Percentiles rank a stretch among this genome's conserved stretches.
phyloP scores from a whole-genome alignment of 64 coral and sea anemone genomes.

The Porites australiensis region DNA sequence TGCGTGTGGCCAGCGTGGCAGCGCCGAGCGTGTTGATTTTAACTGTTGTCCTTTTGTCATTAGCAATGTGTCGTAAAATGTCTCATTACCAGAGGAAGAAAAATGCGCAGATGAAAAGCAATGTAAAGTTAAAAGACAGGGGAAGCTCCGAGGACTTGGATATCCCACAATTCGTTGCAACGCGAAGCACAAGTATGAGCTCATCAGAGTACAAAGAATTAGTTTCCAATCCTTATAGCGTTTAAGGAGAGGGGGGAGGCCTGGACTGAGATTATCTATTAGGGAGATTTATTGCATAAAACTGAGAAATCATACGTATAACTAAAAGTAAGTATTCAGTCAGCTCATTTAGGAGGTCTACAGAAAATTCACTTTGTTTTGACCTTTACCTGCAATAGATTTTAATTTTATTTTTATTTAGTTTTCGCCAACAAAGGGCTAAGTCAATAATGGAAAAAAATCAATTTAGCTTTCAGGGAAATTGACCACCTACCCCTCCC shows the following conservation, averaged over 20 bases:
- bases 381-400: too few species aligned
- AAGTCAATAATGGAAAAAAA: too few species aligned
- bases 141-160: background rate
- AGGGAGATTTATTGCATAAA: too few species aligned
- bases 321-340: too few species aligned
- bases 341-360: too few species aligned
- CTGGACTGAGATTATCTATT: too few species aligned
- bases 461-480: too few species aligned
- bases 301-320: too few species aligned
- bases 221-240: conserved; percentile 13
- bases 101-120: background rate
- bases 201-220: background rate
- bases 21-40: conserved; percentile 27
- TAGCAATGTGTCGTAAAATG: conserved; percentile 29
- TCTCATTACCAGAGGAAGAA: conserved; percentile 13
- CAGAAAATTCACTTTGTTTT: too few species aligned
- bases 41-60: background rate
- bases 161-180: background rate
- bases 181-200: background rate
- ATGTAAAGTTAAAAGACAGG: background rate
- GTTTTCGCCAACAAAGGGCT: too few species aligned
- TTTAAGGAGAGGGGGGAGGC: background rate
- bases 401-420: too few species aligned
- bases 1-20: conserved; percentile 38
- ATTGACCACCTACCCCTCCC: too few species aligned